Base-by-base conservation (phyloP, 2,797 vertebrate genomes). In the Acipenser oxyrinchus region DNA sequence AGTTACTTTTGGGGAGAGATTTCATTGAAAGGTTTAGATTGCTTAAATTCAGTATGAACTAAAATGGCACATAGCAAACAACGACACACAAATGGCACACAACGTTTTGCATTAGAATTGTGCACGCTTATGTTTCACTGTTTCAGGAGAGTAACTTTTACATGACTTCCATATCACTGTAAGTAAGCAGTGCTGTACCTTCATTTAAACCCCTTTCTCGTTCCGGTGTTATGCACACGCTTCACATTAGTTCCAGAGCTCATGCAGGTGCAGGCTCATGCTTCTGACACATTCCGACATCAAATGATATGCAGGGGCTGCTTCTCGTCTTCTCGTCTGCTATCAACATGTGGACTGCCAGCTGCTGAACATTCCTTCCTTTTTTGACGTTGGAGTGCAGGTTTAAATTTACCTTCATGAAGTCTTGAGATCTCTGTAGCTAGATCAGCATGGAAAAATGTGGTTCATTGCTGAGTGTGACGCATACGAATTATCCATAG, bases 151-250 rank as follows among this genome's bases (percentile, higher is more conserved):
- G 23, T 37, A 37, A 37, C 4, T 4, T 37, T 37, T 3, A 77
- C 48, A 60, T 68, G 74, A 77, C 74, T 83, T 75, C 78, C 64
- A 69, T 68, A 11, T 1, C 48, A 11, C 13, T 66, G 12, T 18
- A 65, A 37, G 23, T 37, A 37, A 10, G 67, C 64, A 73, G 66
- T 71, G 49, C 58, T 78, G 55, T 2, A 11, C 55, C 55, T 11
- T 37, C 23, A 4, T 37, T 37, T 6, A 58, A 58, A 58, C 55
- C 55, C 80, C 72, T 52, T 71, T 62, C 8, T 70, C 77, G 74
- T 83, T 76, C 78, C 4, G 23, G 23, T 37, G 72, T 80, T 77
- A 76, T 68, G 23, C 63, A 9, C 64, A 72, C 70, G 65, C 57
- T 65, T 64, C 67, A 63, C 71, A 68, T 70, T 71, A 72, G 73